These are phyloP conservation scores for Byasa hedistus DNA, from an alignment of 2,888 invertebrate species.

Conservation along the genomic window DNA sequence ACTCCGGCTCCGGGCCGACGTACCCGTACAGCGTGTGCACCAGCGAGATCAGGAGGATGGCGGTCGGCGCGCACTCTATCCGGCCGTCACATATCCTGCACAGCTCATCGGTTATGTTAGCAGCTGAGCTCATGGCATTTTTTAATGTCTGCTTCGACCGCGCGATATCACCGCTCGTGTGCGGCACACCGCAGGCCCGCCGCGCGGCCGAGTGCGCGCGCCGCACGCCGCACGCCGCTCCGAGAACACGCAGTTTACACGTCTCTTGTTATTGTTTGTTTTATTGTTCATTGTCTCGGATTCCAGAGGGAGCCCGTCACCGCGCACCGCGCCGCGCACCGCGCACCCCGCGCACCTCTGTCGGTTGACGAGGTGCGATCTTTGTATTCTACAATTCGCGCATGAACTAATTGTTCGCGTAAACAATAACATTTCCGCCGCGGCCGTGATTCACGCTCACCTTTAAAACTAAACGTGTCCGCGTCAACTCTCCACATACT, in stretches of 20 bases:
- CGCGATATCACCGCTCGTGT: constrained; percentile 12
- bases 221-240: constrained; percentile 12
- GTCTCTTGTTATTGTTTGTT: constrained; percentile 29
- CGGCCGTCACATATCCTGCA: constrained; percentile 72
- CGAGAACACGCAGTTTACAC: constrained; percentile 26
- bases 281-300: constrained; percentile 29
- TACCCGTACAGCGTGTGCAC: constrained; percentile 69
- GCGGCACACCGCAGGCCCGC: too few species aligned
- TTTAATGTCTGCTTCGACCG: constrained; percentile 38
- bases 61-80: constrained; percentile 72
- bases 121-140: constrained; percentile 63
- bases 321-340: constrained; percentile 14
- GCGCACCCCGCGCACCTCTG: too few species aligned
- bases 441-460: not conserved
- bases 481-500: too few species aligned
- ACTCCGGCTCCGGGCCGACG: constrained; percentile 62
- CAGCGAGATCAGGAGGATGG: constrained; percentile 66
- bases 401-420: not conserved
- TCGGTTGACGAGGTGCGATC: constrained; percentile 20
- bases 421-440: not conserved
- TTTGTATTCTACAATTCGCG: not conserved
- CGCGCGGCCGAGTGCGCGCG: constrained; percentile 4
- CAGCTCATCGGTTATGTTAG: constrained; percentile 64
- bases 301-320: constrained; percentile 28
- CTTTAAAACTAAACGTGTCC: too few species aligned